phyloP scores from a whole-genome alignment of 2,888 invertebrate species.

The Tetrapedia diversipes region DNA sequence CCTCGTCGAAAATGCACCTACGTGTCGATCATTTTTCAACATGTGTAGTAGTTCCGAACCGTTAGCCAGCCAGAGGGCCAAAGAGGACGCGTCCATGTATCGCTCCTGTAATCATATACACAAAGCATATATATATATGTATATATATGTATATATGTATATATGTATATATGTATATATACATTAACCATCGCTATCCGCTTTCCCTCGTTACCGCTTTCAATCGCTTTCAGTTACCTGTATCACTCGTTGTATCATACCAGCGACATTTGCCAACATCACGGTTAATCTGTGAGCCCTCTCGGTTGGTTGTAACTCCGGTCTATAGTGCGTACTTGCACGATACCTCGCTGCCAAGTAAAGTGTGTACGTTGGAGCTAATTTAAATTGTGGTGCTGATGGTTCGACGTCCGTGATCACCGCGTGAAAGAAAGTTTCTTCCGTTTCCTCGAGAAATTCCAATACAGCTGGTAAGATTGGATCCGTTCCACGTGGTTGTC shows the following conservation, averaged over 20 bases:
- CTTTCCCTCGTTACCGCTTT: no score
- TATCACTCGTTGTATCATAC: constrained; percentile 92
- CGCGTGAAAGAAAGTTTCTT: constrained; percentile 94
- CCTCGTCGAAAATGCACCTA: constrained; percentile 95
- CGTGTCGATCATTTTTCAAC: constrained; percentile 96
- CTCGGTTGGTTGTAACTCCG: constrained; percentile 95
- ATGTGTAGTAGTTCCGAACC: constrained; percentile 98
- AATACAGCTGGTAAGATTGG: constrained; percentile 96
- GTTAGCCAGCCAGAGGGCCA: constrained; percentile 99
- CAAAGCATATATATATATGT: no score
- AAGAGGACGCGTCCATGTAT: constrained; percentile 92
- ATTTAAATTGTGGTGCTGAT: constrained; percentile 94
- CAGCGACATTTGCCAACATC: constrained; percentile 95
- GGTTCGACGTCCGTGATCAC: constrained; percentile 95
- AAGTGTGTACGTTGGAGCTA: constrained; percentile 98
- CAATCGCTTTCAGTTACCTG: constrained; percentile 85
- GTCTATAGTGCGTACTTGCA: constrained; percentile 96
- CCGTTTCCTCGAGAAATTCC: constrained; percentile 97
- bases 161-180: no score
- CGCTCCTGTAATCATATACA: constrained; percentile 86
- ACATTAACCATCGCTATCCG: no score
- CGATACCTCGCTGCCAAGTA: constrained; percentile 97
- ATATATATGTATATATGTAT: no score
- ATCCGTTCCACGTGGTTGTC: constrained; percentile 89
- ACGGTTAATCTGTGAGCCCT: constrained; percentile 95